Percentiles rank a stretch among this genome's conserved stretches.
phyloP scores from a whole-genome alignment of 2,888 invertebrate species.

The Microplitis deprimator region DNA sequence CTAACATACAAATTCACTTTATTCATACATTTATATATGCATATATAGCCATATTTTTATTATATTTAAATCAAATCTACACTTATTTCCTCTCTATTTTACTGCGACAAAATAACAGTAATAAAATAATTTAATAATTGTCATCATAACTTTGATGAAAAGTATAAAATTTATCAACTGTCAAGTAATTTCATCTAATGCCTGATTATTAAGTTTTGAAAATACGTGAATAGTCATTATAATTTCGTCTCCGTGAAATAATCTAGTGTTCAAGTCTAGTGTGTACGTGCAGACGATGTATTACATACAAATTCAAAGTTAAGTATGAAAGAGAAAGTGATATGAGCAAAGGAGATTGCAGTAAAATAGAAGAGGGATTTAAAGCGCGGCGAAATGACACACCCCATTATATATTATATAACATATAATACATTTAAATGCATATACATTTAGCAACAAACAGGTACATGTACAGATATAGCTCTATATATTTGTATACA shows the following conservation, averaged over 20 bases:
- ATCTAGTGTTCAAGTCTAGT: background rate
- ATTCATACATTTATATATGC: conserved; percentile 1
- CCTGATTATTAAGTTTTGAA: conserved; percentile 62
- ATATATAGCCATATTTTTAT: background rate
- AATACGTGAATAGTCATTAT: conserved; percentile 52
- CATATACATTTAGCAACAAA: conserved; percentile 29
- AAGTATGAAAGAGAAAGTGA: conserved; percentile 23
- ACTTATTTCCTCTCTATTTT: background rate
- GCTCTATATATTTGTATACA: conserved; percentile 16
- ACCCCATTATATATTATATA: conserved; percentile 43
- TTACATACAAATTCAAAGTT: background rate
- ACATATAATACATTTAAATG: conserved; percentile 14
- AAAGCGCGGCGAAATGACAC: conserved; percentile 61
- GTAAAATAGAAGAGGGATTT: conserved; percentile 53
- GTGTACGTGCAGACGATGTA: background rate
- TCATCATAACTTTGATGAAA: conserved; percentile 49
- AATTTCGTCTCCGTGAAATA: conserved; percentile 53
- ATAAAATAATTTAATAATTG: conserved; percentile 41
- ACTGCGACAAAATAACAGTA: background rate
- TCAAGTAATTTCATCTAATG: conserved; percentile 34
- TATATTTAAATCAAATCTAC: conserved; percentile 4
- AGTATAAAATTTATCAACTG: conserved; percentile 31
- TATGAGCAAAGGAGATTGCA: background rate
- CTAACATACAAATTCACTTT: background rate
- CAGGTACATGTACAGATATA: conserved; percentile 45